phyloP scores from a whole-genome alignment of 1,140 invertebrate genomes.

The Pachypeltis micranthus region DNA sequence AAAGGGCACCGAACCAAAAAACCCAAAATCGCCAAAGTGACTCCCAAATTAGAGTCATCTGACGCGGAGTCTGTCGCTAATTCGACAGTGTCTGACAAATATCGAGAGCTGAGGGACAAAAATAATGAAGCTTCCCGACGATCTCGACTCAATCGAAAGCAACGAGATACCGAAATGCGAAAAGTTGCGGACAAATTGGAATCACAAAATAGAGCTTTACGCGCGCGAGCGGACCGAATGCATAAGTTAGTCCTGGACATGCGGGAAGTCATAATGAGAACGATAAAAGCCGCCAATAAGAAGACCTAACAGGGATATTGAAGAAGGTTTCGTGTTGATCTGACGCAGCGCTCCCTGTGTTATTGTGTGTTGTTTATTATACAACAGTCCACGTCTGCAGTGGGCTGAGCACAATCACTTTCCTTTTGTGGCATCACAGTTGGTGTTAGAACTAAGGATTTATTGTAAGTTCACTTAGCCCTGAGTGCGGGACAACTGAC shows the following conservation, averaged over 20 bases:
- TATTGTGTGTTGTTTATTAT: too few relatives aligned
- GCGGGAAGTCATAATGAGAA: slow-evolving; percentile 34
- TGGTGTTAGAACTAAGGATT: too few relatives aligned
- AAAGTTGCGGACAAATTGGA: slow-evolving; percentile 33
- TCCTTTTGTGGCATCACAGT: too few relatives aligned
- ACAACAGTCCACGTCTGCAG: too few relatives aligned
- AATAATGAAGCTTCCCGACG: slow-evolving; percentile 64
- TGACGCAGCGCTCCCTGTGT: too few relatives aligned
- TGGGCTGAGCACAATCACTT: too few relatives aligned
- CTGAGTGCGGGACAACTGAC: too few relatives aligned
- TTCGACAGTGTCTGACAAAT: slow-evolving; percentile 33
- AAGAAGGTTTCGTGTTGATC: too few relatives aligned
- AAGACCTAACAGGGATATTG: too few relatives aligned
- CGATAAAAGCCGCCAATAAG: neutral
- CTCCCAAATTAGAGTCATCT: neutral
- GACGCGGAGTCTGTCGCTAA: slow-evolving; percentile 13
- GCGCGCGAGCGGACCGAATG: slow-evolving; percentile 38
- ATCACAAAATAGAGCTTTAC: slow-evolving; percentile 36
- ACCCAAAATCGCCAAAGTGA: neutral
- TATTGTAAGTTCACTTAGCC: too few relatives aligned
- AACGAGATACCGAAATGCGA: slow-evolving; percentile 44
- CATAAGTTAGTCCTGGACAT: slow-evolving; percentile 39
- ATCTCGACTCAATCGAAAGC: slow-evolving; percentile 56
- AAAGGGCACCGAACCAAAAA: neutral
- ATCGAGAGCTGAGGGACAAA: slow-evolving; percentile 53